These are phyloP conservation scores for Erethizon dorsatum DNA, from an alignment of 2,797 vertebrate genomes.

Conservation along the genomic window DNA sequence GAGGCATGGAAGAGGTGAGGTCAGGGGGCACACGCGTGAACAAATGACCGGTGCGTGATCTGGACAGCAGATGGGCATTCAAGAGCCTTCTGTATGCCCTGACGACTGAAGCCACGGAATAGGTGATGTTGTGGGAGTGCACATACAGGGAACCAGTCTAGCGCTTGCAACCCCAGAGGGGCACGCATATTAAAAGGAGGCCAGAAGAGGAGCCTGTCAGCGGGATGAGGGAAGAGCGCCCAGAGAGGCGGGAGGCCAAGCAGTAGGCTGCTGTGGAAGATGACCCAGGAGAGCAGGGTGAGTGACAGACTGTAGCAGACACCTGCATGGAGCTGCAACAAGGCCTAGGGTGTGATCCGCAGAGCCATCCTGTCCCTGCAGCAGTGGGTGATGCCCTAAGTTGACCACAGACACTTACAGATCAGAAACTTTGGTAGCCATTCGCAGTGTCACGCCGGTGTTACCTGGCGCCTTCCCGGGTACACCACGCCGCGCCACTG, in stretches of 20 bases:
- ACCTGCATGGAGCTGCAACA: background rate
- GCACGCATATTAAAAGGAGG: background rate
- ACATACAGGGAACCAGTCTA: background rate
- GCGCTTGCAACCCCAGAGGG: background rate
- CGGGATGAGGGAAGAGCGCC: background rate
- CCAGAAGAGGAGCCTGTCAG: background rate
- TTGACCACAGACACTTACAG: background rate
- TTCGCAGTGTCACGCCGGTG: no score
- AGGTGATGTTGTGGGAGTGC: background rate
- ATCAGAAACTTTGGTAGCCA: background rate
- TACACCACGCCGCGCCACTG: no score
- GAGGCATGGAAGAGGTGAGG: background rate
- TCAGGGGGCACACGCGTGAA: background rate
- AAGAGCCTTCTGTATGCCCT: background rate
- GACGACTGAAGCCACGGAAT: background rate
- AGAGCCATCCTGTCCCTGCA: background rate
- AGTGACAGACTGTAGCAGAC: background rate
- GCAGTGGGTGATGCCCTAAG: no score
- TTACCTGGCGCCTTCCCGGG: no score
- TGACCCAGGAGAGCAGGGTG: background rate
- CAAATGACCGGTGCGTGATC: background rate
- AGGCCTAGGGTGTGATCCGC: background rate
- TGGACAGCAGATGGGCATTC: background rate
- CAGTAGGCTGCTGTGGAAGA: background rate
- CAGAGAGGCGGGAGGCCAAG: background rate